These are phyloP conservation scores for Phaedon cochleariae DNA, from an alignment of 2,888 invertebrate genomes.

Conservation along the genomic window DNA sequence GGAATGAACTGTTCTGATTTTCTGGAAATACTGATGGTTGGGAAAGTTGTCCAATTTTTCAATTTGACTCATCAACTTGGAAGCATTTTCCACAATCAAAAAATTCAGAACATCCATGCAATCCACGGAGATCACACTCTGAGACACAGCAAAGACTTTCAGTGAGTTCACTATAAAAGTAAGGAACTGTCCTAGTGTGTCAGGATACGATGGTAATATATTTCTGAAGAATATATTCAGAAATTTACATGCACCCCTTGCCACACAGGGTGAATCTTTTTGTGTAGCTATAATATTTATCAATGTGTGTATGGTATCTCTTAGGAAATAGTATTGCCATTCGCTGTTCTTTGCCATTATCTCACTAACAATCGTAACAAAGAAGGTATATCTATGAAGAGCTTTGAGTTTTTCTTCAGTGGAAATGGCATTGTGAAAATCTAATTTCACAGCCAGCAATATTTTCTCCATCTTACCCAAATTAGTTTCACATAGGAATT, in stretches of 20 bases:
- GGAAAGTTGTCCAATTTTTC: constrained; percentile 66
- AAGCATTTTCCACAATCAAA: constrained; percentile 65
- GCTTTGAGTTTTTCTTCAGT: constrained; percentile 65
- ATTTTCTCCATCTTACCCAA: constrained; percentile 49
- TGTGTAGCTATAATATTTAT: constrained; percentile 64
- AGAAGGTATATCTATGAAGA: constrained; percentile 66
- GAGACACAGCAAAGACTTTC: constrained; percentile 48
- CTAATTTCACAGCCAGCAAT: constrained; percentile 57
- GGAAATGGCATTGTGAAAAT: constrained; percentile 65
- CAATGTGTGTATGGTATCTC: constrained; percentile 67
- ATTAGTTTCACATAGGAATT: constrained; percentile 34
- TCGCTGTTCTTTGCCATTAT: constrained; percentile 54
- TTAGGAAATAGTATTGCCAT: constrained; percentile 65
- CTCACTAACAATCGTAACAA: constrained; percentile 62
- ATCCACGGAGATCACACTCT: constrained; percentile 55
- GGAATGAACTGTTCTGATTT: constrained; percentile 55
- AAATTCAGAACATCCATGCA: constrained; percentile 63
- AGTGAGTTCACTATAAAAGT: constrained; percentile 66
- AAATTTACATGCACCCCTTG: constrained; percentile 56
- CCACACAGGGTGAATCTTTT: constrained; percentile 52
- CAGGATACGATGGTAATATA: constrained; percentile 61
- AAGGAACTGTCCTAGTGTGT: constrained; percentile 63
- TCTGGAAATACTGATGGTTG: constrained; percentile 53
- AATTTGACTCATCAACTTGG: constrained; percentile 62
- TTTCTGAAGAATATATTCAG: constrained; percentile 61